Evolutionary conservation across 2,888 invertebrate species (phyloP).

Genomic region (Leucozona laternaria): DNA sequence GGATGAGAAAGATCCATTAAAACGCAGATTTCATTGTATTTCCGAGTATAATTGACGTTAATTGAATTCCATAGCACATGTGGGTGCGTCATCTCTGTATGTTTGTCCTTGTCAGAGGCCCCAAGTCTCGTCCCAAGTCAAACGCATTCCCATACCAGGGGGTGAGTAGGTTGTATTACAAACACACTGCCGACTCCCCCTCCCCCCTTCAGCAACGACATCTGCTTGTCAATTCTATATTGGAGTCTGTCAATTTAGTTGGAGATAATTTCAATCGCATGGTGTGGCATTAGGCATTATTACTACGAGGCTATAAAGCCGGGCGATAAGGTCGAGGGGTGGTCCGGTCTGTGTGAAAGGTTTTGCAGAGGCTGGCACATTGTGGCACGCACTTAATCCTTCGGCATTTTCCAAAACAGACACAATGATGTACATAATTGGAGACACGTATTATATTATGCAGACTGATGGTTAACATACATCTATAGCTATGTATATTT

Average conservation of each 20-base stretch:
- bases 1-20: conserved; percentile 64
- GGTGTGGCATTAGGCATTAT: conserved; percentile 58
- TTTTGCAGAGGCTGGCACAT: conserved; percentile 64
- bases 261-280: conserved; percentile 66
- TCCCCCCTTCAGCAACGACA: background rate
- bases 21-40: conserved; percentile 73
- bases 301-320: conserved; percentile 29
- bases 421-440: conserved; percentile 60
- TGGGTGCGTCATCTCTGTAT: conserved; percentile 54
- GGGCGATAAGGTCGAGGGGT: background rate
- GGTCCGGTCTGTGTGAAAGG: conserved; percentile 30
- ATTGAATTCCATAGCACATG: conserved; percentile 71
- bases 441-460: conserved; percentile 51
- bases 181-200: background rate
- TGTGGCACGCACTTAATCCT: conserved; percentile 71
- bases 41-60: conserved; percentile 72
- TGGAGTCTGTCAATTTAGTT: conserved; percentile 60
- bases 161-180: background rate
- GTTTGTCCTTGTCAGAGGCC: conserved; percentile 48
- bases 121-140: conserved; percentile 53
- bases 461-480: background rate
- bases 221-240: conserved; percentile 69
- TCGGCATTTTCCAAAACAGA: conserved; percentile 54
- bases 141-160: conserved; percentile 36
- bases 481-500: background rate